Conservation (phyloP, 2,113 vertebrate species). For the Ariopsis seemanni region DNA sequence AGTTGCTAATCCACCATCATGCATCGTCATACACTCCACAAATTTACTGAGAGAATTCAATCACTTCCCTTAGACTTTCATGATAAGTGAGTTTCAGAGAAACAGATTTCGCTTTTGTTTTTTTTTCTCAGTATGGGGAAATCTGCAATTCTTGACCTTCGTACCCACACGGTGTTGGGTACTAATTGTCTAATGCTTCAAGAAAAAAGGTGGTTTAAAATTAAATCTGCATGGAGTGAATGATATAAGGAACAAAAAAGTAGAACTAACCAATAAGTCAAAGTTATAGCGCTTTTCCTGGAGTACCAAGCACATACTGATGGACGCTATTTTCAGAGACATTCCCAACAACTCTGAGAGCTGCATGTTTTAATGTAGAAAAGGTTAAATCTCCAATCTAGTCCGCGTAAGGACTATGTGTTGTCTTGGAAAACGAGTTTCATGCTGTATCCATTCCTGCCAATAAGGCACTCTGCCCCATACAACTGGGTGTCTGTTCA, state of each 20-base stretch:
- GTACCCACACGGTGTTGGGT: too few relatives aligned
- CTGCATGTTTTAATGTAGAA: constrained; percentile 15
- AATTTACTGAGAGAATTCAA: neutral
- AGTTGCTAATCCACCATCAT: neutral
- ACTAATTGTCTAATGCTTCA: neutral
- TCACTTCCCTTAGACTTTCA: neutral
- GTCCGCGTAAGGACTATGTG: neutral
- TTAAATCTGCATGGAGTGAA: neutral
- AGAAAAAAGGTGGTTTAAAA: neutral
- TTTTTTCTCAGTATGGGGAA: neutral
- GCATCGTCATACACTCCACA: neutral
- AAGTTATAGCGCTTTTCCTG: neutral
- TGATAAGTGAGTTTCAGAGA: neutral
- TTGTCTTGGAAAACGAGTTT: constrained; percentile 39
- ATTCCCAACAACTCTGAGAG: constrained; percentile 4
- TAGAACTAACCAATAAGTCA: too few relatives aligned
- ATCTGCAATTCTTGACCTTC: neutral
- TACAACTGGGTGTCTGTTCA: constrained; percentile 48
- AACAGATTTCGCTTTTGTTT: neutral
- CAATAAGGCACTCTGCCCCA: constrained; percentile 58
- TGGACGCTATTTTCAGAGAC: neutral
- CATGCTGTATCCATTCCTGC: constrained; percentile 44
- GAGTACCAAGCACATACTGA: neutral
- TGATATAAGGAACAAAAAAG: neutral
- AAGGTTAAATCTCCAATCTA: constrained; percentile 1